Conservation (phyloP, 2,797 vertebrate genomes). For the Protosalanx chinensis region DNA sequence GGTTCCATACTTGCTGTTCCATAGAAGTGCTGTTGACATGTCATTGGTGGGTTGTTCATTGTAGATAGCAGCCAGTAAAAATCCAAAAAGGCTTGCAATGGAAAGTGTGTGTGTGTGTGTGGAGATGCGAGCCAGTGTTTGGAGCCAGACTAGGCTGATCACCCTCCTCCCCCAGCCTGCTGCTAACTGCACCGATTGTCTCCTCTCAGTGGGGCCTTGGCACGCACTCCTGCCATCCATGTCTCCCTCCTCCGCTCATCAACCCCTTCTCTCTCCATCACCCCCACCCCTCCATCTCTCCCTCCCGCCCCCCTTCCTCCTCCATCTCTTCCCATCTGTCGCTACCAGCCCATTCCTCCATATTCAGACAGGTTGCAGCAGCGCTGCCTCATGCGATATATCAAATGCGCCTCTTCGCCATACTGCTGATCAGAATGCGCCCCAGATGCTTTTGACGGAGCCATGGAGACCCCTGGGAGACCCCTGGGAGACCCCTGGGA, state of each 20-base stretch:
- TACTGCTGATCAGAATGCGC: not conserved
- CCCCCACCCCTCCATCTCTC: not conserved
- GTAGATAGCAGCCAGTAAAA: too few relatives aligned
- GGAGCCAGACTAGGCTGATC: not conserved
- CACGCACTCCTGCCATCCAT: not conserved
- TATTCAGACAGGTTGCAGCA: conserved; percentile 46
- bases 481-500: too few relatives aligned
- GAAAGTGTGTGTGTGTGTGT: not conserved
- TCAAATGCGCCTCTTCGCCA: conserved; percentile 21
- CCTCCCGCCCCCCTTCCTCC: not conserved
- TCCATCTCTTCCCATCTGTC: conserved; percentile 43
- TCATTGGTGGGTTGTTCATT: too few relatives aligned
- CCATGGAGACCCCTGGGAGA: not conserved
- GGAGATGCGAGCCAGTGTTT: not conserved
- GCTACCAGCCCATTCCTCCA: conserved; percentile 32
- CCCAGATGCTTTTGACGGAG: not conserved
- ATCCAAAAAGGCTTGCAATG: too few relatives aligned
- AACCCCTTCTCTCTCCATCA: not conserved
- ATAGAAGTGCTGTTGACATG: too few relatives aligned
- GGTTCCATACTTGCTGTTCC: too few relatives aligned
- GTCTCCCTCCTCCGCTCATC: not conserved
- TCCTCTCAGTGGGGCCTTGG: not conserved
- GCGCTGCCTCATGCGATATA: conserved; percentile 51
- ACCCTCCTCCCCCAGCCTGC: not conserved
- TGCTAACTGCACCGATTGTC: not conserved